A percentile compares a stretch with the other conserved stretches of the same genome.
Evolutionary conservation across 2,797 vertebrate species (phyloP).

Genomic region (Tamandua tetradactyla): DNA sequence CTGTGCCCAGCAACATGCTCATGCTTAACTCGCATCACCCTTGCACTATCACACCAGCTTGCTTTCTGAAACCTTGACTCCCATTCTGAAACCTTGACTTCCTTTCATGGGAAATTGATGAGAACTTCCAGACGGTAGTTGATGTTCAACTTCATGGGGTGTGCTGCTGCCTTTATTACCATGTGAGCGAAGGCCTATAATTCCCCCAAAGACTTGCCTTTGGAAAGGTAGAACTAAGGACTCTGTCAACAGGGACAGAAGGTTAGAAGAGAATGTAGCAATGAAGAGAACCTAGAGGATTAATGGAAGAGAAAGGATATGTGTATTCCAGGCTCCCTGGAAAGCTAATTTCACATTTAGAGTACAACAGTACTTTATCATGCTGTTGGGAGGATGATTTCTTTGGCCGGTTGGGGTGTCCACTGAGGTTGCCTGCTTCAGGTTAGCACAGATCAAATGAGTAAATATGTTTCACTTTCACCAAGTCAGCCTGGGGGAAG

Average conservation of each 20-base stretch:
- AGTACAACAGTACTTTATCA: not conserved
- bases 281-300: not conserved
- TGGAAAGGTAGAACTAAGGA: not conserved
- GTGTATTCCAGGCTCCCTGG: not conserved
- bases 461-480: not conserved
- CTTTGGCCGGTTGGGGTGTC: not conserved
- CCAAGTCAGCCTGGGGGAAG: not conserved
- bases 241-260: not conserved
- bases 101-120: not conserved
- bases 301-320: not conserved
- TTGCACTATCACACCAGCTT: fast-evolving
- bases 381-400: not conserved
- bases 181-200: not conserved
- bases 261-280: fast-evolving
- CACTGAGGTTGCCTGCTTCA: not conserved
- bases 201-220: not conserved
- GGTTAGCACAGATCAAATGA: not conserved
- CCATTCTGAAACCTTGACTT: not conserved
- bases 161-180: not conserved
- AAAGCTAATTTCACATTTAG: not conserved
- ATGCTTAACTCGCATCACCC: fast-evolving
- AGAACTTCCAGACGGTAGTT: not conserved
- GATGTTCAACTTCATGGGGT: not conserved
- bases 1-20: fast-evolving
- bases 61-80: not conserved